A percentile compares a stretch with the other conserved stretches of the same genome.
Evolutionary conservation across 1,140 invertebrate genomes (phyloP).

Genomic region (Drosophila leontia): DNA sequence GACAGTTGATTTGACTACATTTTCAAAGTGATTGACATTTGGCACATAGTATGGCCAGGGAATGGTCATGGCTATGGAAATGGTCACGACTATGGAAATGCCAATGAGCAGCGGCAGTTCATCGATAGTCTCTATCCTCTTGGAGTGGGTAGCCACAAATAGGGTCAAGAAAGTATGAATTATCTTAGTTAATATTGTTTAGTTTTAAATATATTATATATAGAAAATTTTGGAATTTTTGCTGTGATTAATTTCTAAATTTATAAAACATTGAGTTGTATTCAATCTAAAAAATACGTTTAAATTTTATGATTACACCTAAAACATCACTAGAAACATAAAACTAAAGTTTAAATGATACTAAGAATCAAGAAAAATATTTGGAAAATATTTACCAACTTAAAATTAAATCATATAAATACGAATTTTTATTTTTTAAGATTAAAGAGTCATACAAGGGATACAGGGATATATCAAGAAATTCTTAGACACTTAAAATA

Average conservation of each 20-base stretch:
- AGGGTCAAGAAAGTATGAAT: neutral
- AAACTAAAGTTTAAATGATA: too few relatives aligned
- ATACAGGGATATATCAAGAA: neutral
- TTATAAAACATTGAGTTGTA: too few relatives aligned
- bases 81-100: conserved; percentile 42
- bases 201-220: neutral
- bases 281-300: too few relatives aligned
- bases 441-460: neutral
- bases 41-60: conserved; percentile 59
- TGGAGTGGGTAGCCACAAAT: neutral
- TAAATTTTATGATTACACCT: too few relatives aligned
- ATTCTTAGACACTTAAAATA: neutral
- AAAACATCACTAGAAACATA: too few relatives aligned
- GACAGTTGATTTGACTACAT: conserved; percentile 82
- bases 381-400: neutral
- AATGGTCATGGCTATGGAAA: conserved; percentile 39
- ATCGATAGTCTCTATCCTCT: neutral
- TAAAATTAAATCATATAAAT: neutral
- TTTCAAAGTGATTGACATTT: conserved; percentile 80
- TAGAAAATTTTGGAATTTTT: fast-evolving
- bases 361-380: neutral
- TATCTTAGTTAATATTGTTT: neutral
- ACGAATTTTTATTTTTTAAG: neutral
- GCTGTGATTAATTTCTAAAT: neutral
- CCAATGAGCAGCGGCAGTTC: conserved; percentile 6